Evolutionary conservation across 30 jellyfish, hydroid and myxozoan species (phyloP), one percentile per base, ranked within the genome.

Genomic region (Aurelia sp.): DNA sequence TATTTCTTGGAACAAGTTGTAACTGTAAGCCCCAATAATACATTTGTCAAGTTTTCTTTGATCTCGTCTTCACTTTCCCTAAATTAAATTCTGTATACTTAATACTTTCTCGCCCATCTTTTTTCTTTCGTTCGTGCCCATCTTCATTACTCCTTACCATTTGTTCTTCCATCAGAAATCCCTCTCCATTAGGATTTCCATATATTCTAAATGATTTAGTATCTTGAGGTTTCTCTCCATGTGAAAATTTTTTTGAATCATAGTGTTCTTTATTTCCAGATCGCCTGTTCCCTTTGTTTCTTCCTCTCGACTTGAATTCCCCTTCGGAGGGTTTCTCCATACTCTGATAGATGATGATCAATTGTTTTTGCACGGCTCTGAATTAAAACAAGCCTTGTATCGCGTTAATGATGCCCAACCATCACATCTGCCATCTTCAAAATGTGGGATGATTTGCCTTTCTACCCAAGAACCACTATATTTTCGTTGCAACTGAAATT

Each of bases 131-230:
- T 3, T 51, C 88, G 20, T 22, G 24, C 52, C 76, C 65, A 55
- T 70, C 88, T 12, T 72, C 82, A 71, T 12, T 44, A 24, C 51
- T 27, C 11, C 20, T 61, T 17, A 47, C 59, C 67, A 70, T 73
- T 44, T 78, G 63, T 57, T 84, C 78, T 27, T 84, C 93, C 67
- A 63, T 58, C 55, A 84, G 64, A 63, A 72, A 84, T n/a, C 93
- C 93, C 38, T 71, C 93, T n/a, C 93, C 93, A 11, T 72, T 20
- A 8, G 93, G 87, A 72, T 84, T 84, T 3, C 93, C 93, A 62
- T 60, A 84, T 16, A 84, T 84, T 65, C 93, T 72, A 63, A 67
- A 84, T 10, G 93, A 84, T 17, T 67, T 73, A 2, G 88, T 84
- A 63, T 72, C 93, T n/a, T 66, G 55, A 60, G 47, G 58, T 40